These are phyloP conservation scores for Temnopleurus reevesii DNA, from an alignment of 53 echinoderm and acorn worm species.

Conservation along the genomic window DNA sequence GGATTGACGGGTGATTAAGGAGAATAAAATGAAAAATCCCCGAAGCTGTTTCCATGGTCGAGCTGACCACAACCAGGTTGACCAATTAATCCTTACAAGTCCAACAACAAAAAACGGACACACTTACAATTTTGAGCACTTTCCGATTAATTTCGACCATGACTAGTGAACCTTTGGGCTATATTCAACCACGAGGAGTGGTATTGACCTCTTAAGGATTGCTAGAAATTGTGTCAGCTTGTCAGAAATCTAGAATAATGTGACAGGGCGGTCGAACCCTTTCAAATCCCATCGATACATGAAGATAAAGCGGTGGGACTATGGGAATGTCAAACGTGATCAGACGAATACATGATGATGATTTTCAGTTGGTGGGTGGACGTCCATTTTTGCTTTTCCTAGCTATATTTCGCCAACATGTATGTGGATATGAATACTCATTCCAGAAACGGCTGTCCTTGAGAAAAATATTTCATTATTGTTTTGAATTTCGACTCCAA, in stretches of 20 bases:
- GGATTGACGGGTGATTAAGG: not conserved
- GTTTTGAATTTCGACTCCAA: too few species aligned
- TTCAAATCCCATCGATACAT: not conserved
- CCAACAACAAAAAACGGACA: not conserved
- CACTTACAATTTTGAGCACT: not conserved
- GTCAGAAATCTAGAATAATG: conserved; percentile 28
- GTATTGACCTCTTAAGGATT: not conserved
- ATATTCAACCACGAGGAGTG: not conserved
- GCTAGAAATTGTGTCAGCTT: not conserved
- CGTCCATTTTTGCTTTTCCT: too few species aligned
- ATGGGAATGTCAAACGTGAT: not conserved
- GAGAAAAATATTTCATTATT: too few species aligned
- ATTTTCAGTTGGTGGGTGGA: not conserved
- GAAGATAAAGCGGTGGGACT: conserved; percentile 3
- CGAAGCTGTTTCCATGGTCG: not conserved
- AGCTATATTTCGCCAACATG: too few species aligned
- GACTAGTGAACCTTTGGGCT: not conserved
- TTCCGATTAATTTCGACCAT: conserved; percentile 1
- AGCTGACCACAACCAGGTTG: not conserved
- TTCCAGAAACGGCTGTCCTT: too few species aligned
- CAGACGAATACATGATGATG: not conserved
- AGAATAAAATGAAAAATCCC: not conserved
- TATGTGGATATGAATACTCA: too few species aligned
- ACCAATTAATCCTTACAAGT: not conserved
- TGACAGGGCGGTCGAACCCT: not conserved